Evolutionary conservation across 2,888 invertebrate genomes (phyloP).

Genomic region (Galerucella nymphaeae): DNA sequence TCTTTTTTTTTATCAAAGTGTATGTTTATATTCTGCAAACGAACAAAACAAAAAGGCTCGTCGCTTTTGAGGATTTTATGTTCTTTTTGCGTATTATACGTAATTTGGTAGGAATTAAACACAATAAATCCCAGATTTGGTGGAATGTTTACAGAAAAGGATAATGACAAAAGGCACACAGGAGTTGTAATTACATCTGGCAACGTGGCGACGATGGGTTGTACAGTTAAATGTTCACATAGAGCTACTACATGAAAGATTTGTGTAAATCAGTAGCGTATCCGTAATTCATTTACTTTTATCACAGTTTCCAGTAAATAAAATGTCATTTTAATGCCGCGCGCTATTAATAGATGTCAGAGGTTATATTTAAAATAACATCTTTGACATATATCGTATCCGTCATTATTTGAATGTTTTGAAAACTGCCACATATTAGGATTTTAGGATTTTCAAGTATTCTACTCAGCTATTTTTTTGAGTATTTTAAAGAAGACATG

Average conservation of each 20-base stretch:
- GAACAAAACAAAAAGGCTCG: constrained; percentile 8
- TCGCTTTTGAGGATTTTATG: constrained; percentile 20
- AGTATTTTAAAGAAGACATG: too few species aligned
- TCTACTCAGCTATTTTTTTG: too few species aligned
- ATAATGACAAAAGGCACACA: constrained; percentile 39
- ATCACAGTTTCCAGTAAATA: too few species aligned
- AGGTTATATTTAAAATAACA: too few species aligned
- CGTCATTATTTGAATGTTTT: too few species aligned
- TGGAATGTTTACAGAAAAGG: constrained; percentile 43
- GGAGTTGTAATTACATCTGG: constrained; percentile 40
- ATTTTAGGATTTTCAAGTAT: too few species aligned
- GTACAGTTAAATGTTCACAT: constrained; percentile 35
- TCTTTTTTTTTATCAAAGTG: not conserved
- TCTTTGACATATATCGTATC: not conserved
- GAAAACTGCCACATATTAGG: too few species aligned
- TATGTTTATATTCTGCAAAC: constrained; percentile 15
- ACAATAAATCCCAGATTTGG: constrained; percentile 44
- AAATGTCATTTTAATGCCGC: too few species aligned
- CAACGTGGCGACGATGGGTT: constrained; percentile 30
- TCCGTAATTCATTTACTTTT: too few species aligned
- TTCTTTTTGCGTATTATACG: constrained; percentile 36
- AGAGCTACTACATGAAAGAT: not conserved
- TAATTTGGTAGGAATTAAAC: constrained; percentile 40
- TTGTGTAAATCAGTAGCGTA: constrained; percentile 8
- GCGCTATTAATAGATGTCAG: too few species aligned